Conservation (phyloP, 2,797 vertebrate species). For the Megaceryle alcyon region DNA sequence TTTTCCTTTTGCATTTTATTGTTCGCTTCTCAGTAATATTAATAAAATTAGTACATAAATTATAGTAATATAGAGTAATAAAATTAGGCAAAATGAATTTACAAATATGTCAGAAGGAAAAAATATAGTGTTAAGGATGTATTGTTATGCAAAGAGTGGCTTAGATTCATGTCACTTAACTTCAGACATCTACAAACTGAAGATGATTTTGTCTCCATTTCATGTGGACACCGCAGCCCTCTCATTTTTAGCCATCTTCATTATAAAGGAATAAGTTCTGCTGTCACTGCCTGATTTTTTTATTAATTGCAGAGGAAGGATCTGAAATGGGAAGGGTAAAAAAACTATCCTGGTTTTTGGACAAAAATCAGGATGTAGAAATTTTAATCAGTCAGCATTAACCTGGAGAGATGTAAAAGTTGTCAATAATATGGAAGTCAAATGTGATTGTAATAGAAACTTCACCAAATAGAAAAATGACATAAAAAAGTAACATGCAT, state of each 20-base stretch:
- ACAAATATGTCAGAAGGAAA: not conserved
- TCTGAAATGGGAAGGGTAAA: not conserved
- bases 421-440: not conserved
- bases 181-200: not conserved
- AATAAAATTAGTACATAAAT: not conserved
- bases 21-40: not conserved
- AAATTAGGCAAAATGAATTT: not conserved
- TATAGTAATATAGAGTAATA: no score
- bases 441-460: slow-evolving; percentile 1
- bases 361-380: not conserved
- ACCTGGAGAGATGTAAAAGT: not conserved
- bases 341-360: not conserved
- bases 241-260: not conserved
- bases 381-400: slow-evolving; percentile 6
- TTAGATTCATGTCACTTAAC: not conserved
- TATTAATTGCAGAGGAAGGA: not conserved
- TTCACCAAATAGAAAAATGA: slow-evolving; percentile 6
- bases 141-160: not conserved
- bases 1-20: not conserved
- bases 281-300: not conserved
- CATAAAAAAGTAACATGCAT: not conserved
- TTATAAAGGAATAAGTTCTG: not conserved
- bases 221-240: not conserved
- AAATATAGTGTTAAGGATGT: fast-evolving
- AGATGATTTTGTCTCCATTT: not conserved